These are phyloP conservation scores for Epinephelus coioides DNA, from an alignment of 2,797 vertebrate genomes.

Conservation along the genomic window DNA sequence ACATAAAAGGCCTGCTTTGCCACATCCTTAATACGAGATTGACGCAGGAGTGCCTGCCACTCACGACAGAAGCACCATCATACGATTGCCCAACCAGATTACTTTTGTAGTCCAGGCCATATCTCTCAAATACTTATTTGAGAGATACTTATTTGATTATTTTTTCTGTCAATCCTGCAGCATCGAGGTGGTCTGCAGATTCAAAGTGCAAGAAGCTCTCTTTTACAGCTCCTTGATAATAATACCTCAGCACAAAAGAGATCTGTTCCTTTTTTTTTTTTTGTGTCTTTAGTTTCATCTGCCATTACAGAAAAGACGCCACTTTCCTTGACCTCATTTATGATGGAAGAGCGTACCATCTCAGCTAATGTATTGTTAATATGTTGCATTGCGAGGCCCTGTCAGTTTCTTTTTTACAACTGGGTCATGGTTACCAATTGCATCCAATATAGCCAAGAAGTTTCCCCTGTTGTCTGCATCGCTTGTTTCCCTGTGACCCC, in stretches of 20 bases:
- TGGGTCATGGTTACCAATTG: background rate
- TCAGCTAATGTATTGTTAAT: background rate
- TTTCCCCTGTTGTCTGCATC: constrained; percentile 7
- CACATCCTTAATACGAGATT: background rate
- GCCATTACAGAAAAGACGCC: background rate
- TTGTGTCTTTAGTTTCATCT: constrained; percentile 14
- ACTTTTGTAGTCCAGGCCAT: constrained; percentile 8
- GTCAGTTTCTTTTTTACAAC: background rate
- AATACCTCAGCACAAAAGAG: background rate
- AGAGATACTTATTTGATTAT: background rate
- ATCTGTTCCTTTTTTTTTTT: constrained; percentile 4
- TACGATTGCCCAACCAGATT: background rate
- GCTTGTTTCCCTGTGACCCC: background rate
- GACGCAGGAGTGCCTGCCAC: background rate
- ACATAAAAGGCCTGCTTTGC: constrained; percentile 11
- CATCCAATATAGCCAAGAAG: background rate
- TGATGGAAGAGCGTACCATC: background rate
- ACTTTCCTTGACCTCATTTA: background rate
- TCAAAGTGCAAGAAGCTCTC: constrained; percentile 22
- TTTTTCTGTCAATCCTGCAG: constrained; percentile 9
- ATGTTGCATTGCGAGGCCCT: background rate
- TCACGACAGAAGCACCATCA: constrained; percentile 6
- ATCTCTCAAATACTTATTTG: background rate
- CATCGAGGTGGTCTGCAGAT: background rate
- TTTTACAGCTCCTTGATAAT: background rate